These are phyloP conservation scores for Sipha maydis DNA, from an alignment of 2,888 invertebrate genomes.

Conservation along the genomic window DNA sequence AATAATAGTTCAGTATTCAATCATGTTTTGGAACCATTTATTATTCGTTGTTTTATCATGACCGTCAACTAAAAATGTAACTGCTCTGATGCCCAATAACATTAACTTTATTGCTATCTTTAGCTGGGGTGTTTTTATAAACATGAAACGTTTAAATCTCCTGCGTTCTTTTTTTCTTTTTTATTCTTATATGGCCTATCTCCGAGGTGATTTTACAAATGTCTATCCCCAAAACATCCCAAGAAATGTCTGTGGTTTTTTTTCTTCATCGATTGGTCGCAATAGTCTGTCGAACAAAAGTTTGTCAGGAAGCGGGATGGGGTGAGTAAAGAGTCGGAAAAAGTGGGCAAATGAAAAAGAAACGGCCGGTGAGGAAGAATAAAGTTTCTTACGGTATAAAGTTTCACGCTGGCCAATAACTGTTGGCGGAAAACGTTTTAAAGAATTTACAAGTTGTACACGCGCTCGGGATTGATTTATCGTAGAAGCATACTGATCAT, in stretches of 20 bases:
- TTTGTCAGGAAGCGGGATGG: neutral
- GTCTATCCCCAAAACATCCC: neutral
- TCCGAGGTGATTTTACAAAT: constrained; percentile 5
- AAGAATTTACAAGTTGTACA: constrained; percentile 54
- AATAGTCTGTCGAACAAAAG: constrained; percentile 8
- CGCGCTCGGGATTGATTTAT: constrained; percentile 53
- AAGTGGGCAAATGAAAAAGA: neutral
- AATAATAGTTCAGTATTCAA: too few relatives aligned
- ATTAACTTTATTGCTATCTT: too few relatives aligned
- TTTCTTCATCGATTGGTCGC: neutral
- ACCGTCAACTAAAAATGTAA: too few relatives aligned
- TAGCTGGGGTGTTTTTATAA: too few relatives aligned
- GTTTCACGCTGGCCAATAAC: constrained; percentile 53
- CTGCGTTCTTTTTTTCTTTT: neutral
- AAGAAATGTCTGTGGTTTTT: neutral
- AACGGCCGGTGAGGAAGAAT: neutral
- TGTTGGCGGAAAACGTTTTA: constrained; percentile 26
- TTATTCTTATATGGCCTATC: neutral
- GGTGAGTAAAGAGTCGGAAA: neutral
- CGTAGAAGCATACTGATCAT: constrained; percentile 35
- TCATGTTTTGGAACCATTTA: too few relatives aligned
- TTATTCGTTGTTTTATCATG: too few relatives aligned
- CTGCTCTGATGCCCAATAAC: too few relatives aligned
- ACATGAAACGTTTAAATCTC: neutral
- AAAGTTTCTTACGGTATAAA: constrained; percentile 45